Evolutionary conservation across 35 echinoderm and acorn worm species (phyloP), one percentile per base, ranked within the genome.

Genomic region (Amphiura filiformis): DNA sequence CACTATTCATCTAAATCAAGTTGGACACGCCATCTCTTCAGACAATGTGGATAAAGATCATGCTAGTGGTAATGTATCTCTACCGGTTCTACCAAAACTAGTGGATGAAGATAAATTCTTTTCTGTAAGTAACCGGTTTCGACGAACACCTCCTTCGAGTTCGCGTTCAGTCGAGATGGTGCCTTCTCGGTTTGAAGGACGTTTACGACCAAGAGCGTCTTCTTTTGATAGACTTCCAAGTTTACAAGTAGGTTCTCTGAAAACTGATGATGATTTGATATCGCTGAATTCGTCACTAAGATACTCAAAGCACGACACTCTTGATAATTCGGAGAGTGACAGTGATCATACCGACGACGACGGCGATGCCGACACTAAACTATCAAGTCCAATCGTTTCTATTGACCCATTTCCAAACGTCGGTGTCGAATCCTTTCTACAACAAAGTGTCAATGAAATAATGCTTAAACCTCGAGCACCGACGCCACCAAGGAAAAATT

Each of bases 401-500:
- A 91, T 91, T 26, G 82, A 84, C 39, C 89, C 89, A 39, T 91
- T 85, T 61, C 89, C 89, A 28, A 85, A 91, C 75, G 83, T 85
- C 56, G 81, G 38, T 18, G 81, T 32, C 26, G 83, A 75, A 31
- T 85, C 83, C 32, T 85, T 44, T 37, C 56, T 65, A 23, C 31
- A 64, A 65, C 32, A 85, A 20, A 41, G 76, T 56, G 31, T 41
- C 76, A 49, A 78, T 78, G 32, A 0, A 31, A 18, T 38, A 14
- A 31, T 28, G 0, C 17, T 23, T 32, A 90, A 84, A 57, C 56
- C 79, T n/a, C 56, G 79, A 13, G 61, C 88, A 40, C 88, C 88
- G 0, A 93, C 79, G n/a, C 80, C 57, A 76, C 91, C 79, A 17
- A 93, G 88, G 86, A 65, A 41, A 36, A 93, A 83, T 37, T 23